phyloP scores from a whole-genome alignment of 2,888 invertebrate genomes.

The Cephus runcator region DNA sequence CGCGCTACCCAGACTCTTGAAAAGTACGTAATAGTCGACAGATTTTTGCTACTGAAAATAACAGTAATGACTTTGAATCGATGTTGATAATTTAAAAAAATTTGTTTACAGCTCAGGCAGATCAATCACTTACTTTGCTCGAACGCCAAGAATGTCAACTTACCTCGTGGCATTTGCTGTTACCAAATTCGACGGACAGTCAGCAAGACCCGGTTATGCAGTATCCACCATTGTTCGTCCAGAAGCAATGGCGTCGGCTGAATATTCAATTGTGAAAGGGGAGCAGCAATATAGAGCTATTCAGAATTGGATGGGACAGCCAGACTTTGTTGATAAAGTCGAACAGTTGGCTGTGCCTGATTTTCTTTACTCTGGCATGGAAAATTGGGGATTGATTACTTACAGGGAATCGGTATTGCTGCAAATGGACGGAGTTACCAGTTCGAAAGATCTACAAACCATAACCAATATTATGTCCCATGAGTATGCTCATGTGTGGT shows the following conservation, averaged over 20 bases:
- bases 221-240: conserved; percentile 40
- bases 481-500: conserved; percentile 70
- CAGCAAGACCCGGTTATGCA: conserved; percentile 3
- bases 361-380: conserved; percentile 89
- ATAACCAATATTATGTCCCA: conserved; percentile 62
- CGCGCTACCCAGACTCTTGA: background rate
- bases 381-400: conserved; percentile 92
- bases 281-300: conserved; percentile 35
- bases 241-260: conserved; percentile 30
- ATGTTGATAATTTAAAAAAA: background rate
- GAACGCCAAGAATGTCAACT: conserved; percentile 50
- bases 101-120: background rate
- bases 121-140: conserved; percentile 20
- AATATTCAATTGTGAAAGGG: conserved; percentile 30
- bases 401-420: conserved; percentile 67
- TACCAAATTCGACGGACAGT: conserved; percentile 34
- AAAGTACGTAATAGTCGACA: background rate
- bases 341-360: conserved; percentile 87
- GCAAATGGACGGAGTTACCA: conserved; percentile 26
- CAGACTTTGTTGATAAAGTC: conserved; percentile 69
- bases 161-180: conserved; percentile 51
- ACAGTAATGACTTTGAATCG: background rate
- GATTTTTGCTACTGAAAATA: background rate
- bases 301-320: conserved; percentile 28
- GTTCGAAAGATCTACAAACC: conserved; percentile 25